Evolutionary conservation across 2,888 invertebrate genomes (phyloP).

Genomic region (Drosophila merina): DNA sequence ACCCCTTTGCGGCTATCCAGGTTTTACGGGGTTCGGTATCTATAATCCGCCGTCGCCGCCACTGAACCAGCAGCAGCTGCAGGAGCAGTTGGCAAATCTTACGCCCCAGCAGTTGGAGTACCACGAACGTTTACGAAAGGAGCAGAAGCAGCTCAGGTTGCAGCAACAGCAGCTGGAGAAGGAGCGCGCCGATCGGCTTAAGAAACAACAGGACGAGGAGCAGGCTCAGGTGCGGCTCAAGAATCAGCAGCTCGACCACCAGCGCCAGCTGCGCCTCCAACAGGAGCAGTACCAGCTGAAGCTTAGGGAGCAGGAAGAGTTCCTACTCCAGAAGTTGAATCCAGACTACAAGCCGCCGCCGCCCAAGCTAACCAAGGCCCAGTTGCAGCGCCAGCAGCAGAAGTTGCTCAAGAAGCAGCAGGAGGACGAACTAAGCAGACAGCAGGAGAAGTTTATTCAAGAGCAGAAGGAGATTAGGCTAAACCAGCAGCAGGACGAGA

Average conservation of each 20-base stretch:
- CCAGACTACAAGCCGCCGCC: slow-evolving; percentile 2
- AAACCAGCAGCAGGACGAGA: neutral
- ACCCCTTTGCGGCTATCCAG: neutral
- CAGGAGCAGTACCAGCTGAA: neutral
- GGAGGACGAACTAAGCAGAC: neutral
- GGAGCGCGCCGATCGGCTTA: neutral
- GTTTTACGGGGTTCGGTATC: neutral
- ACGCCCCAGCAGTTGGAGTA: too few species aligned
- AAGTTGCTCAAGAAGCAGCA: neutral
- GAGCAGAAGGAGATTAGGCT: slow-evolving; percentile 22
- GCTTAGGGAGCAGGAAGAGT: neutral
- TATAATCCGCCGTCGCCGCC: neutral
- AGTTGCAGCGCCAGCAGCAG: neutral
- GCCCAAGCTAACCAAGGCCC: neutral
- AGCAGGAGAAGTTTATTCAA: slow-evolving; percentile 1
- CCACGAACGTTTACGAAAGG: neutral
- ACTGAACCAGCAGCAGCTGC: neutral
- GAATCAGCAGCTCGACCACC: neutral
- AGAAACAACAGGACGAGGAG: neutral
- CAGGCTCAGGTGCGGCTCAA: neutral
- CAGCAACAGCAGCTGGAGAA: neutral
- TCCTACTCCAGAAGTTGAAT: neutral
- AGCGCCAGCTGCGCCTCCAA: neutral
- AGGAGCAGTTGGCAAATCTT: neutral
- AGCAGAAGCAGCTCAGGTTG: neutral